A percentile compares a stretch with the other conserved stretches of the same genome.
Evolutionary conservation across 2,113 vertebrate genomes (phyloP).

Genomic region (Poicephalus meyeri): DNA sequence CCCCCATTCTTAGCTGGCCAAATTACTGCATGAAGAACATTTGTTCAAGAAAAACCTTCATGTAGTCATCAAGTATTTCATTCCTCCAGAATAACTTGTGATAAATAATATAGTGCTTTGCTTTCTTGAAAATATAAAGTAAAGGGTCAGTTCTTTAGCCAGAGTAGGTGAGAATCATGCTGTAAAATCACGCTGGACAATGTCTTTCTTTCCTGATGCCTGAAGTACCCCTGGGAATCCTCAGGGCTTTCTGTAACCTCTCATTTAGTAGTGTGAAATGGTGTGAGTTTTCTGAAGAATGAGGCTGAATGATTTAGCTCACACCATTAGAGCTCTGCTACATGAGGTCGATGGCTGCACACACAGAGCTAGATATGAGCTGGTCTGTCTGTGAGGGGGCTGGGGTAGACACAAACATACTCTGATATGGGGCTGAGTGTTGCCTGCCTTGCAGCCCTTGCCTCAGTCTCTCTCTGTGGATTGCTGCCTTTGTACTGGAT

Average conservation of each 20-base stretch:
- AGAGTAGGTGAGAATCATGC: background rate
- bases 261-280: background rate
- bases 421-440: background rate
- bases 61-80: background rate
- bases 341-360: background rate
- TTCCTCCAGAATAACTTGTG: background rate
- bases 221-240: background rate
- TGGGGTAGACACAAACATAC: background rate
- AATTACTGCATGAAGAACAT: background rate
- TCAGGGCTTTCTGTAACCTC: background rate
- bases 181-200: background rate
- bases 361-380: background rate
- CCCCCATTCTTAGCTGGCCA: background rate
- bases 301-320: background rate
- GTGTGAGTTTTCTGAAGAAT: background rate
- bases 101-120: background rate
- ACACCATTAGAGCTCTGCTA: background rate
- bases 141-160: background rate
- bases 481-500: background rate
- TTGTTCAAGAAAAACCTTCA: background rate
- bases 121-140: background rate
- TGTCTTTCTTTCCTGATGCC: background rate
- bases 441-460: background rate
- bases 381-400: background rate
- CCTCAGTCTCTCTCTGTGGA: background rate